Conservation (phyloP, 2,888 invertebrate species). For the Tetranychus piercei region DNA sequence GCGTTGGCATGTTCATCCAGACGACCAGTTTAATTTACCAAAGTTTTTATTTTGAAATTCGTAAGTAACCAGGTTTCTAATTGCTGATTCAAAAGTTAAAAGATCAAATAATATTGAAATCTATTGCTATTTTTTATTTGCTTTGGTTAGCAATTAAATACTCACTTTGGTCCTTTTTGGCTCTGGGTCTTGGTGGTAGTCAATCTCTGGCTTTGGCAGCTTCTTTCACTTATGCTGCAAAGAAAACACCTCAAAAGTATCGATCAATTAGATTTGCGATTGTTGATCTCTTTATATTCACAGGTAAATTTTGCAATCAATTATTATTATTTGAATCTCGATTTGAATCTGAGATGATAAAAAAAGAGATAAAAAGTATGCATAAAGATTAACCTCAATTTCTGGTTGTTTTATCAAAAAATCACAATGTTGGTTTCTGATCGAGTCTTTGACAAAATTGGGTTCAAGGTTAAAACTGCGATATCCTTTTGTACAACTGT, state of each 20-base stretch:
- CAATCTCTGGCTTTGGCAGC: neutral
- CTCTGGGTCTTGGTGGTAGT: neutral
- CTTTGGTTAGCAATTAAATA: neutral
- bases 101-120: no score
- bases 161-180: neutral
- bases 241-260: conserved; percentile 1
- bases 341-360: no score
- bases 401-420: no score
- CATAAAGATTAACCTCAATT: no score
- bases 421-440: no score
- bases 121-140: neutral
- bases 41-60: neutral
- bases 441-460: no score
- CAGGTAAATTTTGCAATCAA: neutral
- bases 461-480: no score
- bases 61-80: neutral
- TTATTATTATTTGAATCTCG: neutral
- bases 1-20: neutral
- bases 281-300: neutral
- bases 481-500: no score
- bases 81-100: no score
- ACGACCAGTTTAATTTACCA: neutral
- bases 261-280: conserved; percentile 3
- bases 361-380: no score
- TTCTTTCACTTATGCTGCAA: neutral